phyloP scores from a whole-genome alignment of 2,797 vertebrate genomes.

The Anniella stebbinsi region DNA sequence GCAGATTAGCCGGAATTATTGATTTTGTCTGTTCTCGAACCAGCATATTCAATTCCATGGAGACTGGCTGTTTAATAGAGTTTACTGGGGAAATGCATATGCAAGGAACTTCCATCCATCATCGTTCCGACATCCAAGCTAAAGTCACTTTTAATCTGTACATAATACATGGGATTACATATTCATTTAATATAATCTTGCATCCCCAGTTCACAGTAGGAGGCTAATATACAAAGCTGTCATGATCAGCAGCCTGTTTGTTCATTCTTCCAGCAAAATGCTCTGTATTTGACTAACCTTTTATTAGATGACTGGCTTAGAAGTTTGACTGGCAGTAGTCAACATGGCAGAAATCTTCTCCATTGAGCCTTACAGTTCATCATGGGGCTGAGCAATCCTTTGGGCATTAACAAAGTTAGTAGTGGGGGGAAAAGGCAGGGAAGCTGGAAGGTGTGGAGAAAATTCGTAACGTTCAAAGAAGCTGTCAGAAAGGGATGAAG shows the following conservation, averaged over 20 bases:
- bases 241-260: constrained; percentile 21
- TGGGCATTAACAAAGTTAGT: background rate
- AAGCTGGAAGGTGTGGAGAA: background rate
- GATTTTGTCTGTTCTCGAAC: constrained; percentile 34
- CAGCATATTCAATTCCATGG: constrained; percentile 26
- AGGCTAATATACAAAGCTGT: constrained; percentile 39
- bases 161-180: constrained; percentile 29
- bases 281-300: constrained; percentile 33
- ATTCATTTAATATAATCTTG: constrained; percentile 41
- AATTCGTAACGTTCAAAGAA: background rate
- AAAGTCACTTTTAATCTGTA: constrained; percentile 22
- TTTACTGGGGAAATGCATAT: constrained; percentile 13
- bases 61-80: constrained; percentile 23
- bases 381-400: constrained; percentile 1
- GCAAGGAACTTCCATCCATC: background rate
- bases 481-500: background rate
- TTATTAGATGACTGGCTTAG: constrained; percentile 18
- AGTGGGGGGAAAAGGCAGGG: background rate
- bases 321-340: constrained; percentile 31
- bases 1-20: constrained; percentile 38
- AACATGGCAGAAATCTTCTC: constrained; percentile 15
- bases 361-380: background rate
- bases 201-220: constrained; percentile 13
- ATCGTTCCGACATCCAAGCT: constrained; percentile 18
- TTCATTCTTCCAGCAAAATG: constrained; percentile 16